Base-by-base conservation (phyloP, 2,888 invertebrate genomes). In the Philopedon plagiatum region DNA sequence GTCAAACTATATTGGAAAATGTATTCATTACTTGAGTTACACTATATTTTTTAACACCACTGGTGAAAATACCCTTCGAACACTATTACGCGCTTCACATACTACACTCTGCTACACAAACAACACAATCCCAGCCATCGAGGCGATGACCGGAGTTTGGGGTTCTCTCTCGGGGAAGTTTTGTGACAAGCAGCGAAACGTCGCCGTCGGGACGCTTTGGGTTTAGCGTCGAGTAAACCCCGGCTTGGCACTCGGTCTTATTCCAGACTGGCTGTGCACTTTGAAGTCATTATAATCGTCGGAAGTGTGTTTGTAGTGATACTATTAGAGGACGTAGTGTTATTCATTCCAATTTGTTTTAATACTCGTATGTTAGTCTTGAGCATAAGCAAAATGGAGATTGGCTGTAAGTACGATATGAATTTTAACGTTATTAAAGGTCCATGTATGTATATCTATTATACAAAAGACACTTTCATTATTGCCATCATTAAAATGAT, bases 161-260 rank as follows among this genome's bases (percentile, higher is more conserved):
- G 63, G 44, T 75, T 69, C 69, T 61, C 58, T 58, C 69, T 74
- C 74, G 80, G 82, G 81, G 79, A 81, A 80, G 80, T 81, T 80
- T 77, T 74, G 78, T 81, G 80, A 81, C 80, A 76, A 44, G 70
- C 73, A 74, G 69, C 56, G 64, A 64, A 71, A 75, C 77, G 73
- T 46, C 71, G 71, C 66, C 81, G 87, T 83, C 87, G 87, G 81
- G 87, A 87, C 81, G 86, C 83, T 77, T 83, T 83, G 83, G 85
- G 86, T 83, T 86, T 87, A 79, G 54, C 49, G 57, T 64, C 70
- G 70, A 39, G 13, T 44, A 29, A 37, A 15, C 39, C 63, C 37
- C 29, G 39, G 13, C 64, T 44, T 44, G 61, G 18, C 51, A 37
- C 54, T 61, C 51, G 41, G 37, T 54, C 41, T 61, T 60, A 21